Evolutionary conservation across 2,113 vertebrate genomes (phyloP).

Genomic region (Hydrochoerus hydrochaeris): DNA sequence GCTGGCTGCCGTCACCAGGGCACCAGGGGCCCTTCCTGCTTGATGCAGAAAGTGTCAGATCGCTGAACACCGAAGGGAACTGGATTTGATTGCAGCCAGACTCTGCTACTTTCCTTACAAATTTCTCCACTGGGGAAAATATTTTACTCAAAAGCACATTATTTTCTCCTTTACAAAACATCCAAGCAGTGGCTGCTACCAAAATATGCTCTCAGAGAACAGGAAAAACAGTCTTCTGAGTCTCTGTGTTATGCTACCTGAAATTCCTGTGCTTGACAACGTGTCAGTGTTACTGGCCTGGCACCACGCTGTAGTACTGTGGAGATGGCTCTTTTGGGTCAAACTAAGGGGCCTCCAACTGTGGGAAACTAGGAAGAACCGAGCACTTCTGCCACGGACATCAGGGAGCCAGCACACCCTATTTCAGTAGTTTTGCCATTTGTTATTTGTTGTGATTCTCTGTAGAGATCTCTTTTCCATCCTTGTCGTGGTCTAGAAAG

Average conservation of each 20-base stretch:
- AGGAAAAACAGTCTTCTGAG: neutral
- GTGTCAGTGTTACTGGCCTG: neutral
- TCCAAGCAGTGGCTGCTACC: neutral
- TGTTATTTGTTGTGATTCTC: neutral
- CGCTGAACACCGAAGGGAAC: neutral
- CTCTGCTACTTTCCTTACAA: neutral
- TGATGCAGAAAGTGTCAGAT: neutral
- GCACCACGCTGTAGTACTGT: neutral
- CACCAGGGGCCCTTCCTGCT: neutral
- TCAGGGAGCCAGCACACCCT: neutral
- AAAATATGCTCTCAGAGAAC: conserved; percentile 16
- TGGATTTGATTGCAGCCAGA: conserved; percentile 1
- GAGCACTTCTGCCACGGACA: neutral
- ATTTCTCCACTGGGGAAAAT: conserved; percentile 3
- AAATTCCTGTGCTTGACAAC: neutral
- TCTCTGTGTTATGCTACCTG: neutral
- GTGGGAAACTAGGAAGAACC: neutral
- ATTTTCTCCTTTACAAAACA: conserved; percentile 4
- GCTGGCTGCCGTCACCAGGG: fast-evolving
- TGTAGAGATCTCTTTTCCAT: no score
- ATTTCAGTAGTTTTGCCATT: neutral
- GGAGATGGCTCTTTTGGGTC: neutral
- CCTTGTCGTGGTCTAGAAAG: no score
- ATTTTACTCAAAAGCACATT: conserved; percentile 27
- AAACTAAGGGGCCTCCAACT: neutral